phyloP scores from a whole-genome alignment of 64 coral and sea anemone genomes.

The Pocillopora damicornis region DNA sequence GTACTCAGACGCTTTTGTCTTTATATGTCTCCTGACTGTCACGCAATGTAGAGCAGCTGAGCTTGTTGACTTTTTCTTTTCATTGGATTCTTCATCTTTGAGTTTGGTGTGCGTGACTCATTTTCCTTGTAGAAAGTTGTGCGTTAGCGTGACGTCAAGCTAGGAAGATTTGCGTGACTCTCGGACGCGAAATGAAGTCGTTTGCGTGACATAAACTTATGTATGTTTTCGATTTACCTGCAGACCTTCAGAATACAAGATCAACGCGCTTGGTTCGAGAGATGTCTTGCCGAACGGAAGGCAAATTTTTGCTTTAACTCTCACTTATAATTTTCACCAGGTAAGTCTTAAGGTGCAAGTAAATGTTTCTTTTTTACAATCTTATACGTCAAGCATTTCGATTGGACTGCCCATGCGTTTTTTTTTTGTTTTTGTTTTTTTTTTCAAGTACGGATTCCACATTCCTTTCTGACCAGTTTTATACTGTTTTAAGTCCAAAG shows the following conservation, averaged over 20 bases:
- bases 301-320: slow-evolving; percentile 80
- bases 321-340: slow-evolving; percentile 79
- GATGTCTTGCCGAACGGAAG: slow-evolving; percentile 84
- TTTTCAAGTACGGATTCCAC: too few relatives aligned
- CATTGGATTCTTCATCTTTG: too few relatives aligned
- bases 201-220: neutral
- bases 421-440: too few relatives aligned
- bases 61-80: neutral
- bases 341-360: neutral
- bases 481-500: slow-evolving; percentile 43
- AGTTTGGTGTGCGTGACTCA: neutral
- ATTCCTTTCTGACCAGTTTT: too few relatives aligned
- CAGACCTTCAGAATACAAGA: slow-evolving; percentile 79
- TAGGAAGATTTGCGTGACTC: neutral
- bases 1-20: neutral
- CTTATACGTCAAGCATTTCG: neutral
- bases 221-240: neutral
- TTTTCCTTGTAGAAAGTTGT: too few relatives aligned
- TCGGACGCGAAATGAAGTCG: neutral
- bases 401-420: too few relatives aligned
- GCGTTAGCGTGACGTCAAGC: neutral
- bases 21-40: neutral
- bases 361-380: neutral
- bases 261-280: slow-evolving; percentile 66
- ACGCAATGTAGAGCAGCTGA: neutral